Conservation (phyloP, 1,140 invertebrate genomes). For the Ceratoteleas bidentatus region DNA sequence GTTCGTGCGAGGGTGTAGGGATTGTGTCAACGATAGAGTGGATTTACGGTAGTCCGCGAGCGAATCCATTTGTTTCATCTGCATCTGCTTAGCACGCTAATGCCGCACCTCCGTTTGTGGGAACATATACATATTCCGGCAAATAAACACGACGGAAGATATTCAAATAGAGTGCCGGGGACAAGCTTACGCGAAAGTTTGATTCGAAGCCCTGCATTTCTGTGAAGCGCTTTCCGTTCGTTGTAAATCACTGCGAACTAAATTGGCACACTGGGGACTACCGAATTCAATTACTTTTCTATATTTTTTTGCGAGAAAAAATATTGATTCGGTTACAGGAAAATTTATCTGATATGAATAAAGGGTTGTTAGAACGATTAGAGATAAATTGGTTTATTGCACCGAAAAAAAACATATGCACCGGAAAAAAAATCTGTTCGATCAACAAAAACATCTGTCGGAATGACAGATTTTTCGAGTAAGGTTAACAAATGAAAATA, state of each 20-base stretch:
- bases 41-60: slow-evolving; percentile 77
- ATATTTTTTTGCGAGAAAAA: too few species aligned
- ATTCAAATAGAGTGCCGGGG: slow-evolving; percentile 30
- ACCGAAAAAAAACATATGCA: too few species aligned
- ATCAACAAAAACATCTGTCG: too few species aligned
- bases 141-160: slow-evolving; percentile 45
- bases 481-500: too few species aligned
- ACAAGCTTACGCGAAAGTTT: slow-evolving; percentile 12
- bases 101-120: slow-evolving; percentile 63
- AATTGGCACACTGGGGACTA: background rate
- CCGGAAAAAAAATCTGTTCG: too few species aligned
- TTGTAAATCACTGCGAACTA: background rate
- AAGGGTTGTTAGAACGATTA: too few species aligned
- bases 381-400: too few species aligned
- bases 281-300: too few species aligned
- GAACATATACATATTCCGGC: slow-evolving; percentile 46
- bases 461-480: too few species aligned
- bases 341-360: too few species aligned
- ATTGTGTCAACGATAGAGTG: slow-evolving; percentile 78
- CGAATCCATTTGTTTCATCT: slow-evolving; percentile 80
- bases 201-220: slow-evolving; percentile 5
- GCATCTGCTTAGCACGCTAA: slow-evolving; percentile 79
- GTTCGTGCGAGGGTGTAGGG: slow-evolving; percentile 77
- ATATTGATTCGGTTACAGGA: too few species aligned
- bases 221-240: background rate